phyloP scores from a whole-genome alignment of 2,888 invertebrate species.

The Anorthoa munda region DNA sequence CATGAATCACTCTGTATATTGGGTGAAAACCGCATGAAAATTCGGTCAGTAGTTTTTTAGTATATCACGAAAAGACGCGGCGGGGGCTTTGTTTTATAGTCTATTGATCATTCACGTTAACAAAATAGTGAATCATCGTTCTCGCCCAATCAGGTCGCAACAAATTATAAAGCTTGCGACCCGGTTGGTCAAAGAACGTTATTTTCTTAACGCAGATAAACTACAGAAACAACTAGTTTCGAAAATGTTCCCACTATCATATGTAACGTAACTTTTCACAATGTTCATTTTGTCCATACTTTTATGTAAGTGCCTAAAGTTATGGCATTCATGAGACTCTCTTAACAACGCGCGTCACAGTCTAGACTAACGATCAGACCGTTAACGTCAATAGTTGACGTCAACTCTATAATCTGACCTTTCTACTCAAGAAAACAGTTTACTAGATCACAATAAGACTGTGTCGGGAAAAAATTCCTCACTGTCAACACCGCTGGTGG shows the following conservation, averaged over 20 bases:
- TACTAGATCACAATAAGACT: not conserved
- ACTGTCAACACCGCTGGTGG: not conserved
- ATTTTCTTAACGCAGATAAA: too few relatives aligned
- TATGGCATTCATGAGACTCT: slow-evolving; percentile 3
- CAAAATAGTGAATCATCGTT: too few relatives aligned
- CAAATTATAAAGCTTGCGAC: too few relatives aligned
- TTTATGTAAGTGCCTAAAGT: not conserved
- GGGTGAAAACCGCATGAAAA: too few relatives aligned
- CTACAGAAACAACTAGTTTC: not conserved
- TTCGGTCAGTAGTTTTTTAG: too few relatives aligned
- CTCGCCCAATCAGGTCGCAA: too few relatives aligned
- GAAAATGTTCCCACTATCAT: not conserved
- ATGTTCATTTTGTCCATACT: not conserved
- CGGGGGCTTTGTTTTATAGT: too few relatives aligned
- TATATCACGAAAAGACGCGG: too few relatives aligned
- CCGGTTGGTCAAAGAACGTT: too few relatives aligned
- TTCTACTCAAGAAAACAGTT: not conserved
- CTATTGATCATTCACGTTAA: too few relatives aligned
- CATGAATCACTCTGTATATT: too few relatives aligned
- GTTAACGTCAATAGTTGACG: slow-evolving; percentile 11
- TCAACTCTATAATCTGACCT: not conserved
- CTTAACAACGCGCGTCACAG: slow-evolving; percentile 8
- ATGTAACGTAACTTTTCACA: not conserved
- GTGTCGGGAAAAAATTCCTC: not conserved
- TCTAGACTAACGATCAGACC: slow-evolving; percentile 26